Conservation (phyloP, 2,113 vertebrate genomes). For the Coregonus clupeaformis region DNA sequence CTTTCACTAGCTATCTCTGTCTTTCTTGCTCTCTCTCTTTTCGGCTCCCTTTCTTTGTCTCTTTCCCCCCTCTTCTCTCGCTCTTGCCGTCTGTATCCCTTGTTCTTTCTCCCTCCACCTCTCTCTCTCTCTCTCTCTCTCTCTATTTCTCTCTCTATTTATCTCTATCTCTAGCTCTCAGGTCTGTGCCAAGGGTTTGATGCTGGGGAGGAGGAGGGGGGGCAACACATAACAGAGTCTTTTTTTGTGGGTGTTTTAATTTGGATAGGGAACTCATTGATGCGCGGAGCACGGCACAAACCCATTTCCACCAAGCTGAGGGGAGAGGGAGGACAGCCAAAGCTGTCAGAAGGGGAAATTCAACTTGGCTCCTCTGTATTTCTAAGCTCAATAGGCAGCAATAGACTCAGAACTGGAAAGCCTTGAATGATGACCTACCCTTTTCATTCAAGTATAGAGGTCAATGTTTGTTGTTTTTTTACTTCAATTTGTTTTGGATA, state of each 20-base stretch:
- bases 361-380: no score
- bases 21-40: conserved; percentile 13
- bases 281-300: conserved; percentile 41
- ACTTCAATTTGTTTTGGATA: no score
- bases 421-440: no score
- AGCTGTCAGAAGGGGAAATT: conserved; percentile 15
- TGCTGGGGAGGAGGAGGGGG: conserved; percentile 21
- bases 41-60: neutral
- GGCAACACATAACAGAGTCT: conserved; percentile 35
- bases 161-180: neutral
- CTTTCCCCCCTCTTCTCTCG: neutral
- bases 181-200: conserved; percentile 29
- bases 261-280: conserved; percentile 46
- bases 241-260: conserved; percentile 49
- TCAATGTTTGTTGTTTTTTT: no score
- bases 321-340: neutral
- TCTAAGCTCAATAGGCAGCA: no score
- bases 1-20: no score
- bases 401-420: no score
- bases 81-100: neutral
- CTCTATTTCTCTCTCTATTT: neutral
- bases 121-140: neutral
- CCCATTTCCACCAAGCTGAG: conserved; percentile 40
- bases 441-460: no score
- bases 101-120: neutral